These are phyloP conservation scores for Seriola quinqueradiata DNA, from an alignment of 2,113 vertebrate genomes.

Conservation along the genomic window DNA sequence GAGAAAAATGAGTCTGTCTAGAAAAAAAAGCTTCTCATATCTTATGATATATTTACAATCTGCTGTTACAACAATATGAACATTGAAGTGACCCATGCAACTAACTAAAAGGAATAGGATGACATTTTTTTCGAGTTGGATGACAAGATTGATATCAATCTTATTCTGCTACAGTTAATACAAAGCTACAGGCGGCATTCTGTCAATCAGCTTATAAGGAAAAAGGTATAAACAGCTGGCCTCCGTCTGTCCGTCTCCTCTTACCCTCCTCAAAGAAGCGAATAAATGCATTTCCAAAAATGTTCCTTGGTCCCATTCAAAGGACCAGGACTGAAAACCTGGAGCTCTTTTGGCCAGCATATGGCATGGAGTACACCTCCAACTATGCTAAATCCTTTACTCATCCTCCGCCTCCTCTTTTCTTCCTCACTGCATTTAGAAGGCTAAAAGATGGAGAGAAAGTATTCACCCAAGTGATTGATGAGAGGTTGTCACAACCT, in stretches of 20 bases:
- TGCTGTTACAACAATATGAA: background rate
- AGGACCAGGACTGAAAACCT: background rate
- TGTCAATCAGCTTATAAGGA: background rate
- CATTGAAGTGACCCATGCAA: background rate
- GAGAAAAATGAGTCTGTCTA: background rate
- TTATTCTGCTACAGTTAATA: background rate
- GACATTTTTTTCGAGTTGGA: too few relatives aligned
- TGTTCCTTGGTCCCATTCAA: constrained; percentile 3
- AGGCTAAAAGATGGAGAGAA: constrained; percentile 1
- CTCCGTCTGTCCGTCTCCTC: background rate
- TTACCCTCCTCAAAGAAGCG: background rate
- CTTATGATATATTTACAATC: background rate
- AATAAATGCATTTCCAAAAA: background rate
- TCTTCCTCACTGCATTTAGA: constrained; percentile 2
- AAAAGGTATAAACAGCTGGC: too few relatives aligned
- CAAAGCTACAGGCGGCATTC: background rate
- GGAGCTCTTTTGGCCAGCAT: constrained; percentile 2
- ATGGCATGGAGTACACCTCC: background rate
- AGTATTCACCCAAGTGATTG: constrained; percentile 44
- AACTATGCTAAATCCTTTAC: background rate
- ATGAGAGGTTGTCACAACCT: constrained; percentile 49
- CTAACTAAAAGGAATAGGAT: background rate
- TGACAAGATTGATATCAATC: background rate
- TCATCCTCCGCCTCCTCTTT: background rate
- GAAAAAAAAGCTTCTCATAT: background rate